These are phyloP conservation scores for Musca vetustissima DNA, from an alignment of 1,140 invertebrate genomes.

Conservation along the genomic window DNA sequence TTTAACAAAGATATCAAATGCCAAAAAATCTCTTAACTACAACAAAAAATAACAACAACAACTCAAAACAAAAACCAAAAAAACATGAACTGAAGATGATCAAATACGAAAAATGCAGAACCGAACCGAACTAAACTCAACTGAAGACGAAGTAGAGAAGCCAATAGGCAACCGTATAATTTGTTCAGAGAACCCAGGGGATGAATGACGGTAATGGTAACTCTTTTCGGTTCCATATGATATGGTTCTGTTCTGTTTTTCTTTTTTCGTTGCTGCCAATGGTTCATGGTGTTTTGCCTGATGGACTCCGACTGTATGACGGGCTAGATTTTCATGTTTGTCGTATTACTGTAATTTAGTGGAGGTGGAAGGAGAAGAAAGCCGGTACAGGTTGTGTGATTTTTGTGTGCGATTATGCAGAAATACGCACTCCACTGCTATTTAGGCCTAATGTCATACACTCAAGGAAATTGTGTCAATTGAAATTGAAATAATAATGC, in stretches of 20 bases:
- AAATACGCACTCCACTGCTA: too few species aligned
- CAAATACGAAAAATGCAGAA: conserved; percentile 8
- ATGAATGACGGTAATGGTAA: background rate
- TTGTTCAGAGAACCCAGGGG: conserved; percentile 2
- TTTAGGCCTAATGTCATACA: too few species aligned
- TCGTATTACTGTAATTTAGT: too few species aligned
- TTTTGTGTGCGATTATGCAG: too few species aligned
- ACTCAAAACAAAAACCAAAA: background rate
- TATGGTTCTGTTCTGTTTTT: background rate
- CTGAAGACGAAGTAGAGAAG: background rate
- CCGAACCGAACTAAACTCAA: background rate
- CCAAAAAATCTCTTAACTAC: conserved; percentile 5
- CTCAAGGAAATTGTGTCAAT: too few species aligned
- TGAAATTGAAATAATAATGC: too few species aligned
- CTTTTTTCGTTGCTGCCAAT: too few species aligned
- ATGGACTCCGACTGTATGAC: too few species aligned
- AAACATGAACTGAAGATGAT: conserved; percentile 9
- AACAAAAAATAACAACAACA: too few species aligned
- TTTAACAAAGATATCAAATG: conserved; percentile 17
- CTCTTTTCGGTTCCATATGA: background rate
- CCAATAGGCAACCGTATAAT: conserved; percentile 4
- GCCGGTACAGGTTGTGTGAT: too few species aligned
- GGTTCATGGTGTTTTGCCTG: background rate
- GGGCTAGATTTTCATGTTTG: too few species aligned
- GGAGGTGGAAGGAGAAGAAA: too few species aligned